These are phyloP conservation scores for Nibea albiflora DNA, from an alignment of 2,113 vertebrate species.

Conservation along the genomic window DNA sequence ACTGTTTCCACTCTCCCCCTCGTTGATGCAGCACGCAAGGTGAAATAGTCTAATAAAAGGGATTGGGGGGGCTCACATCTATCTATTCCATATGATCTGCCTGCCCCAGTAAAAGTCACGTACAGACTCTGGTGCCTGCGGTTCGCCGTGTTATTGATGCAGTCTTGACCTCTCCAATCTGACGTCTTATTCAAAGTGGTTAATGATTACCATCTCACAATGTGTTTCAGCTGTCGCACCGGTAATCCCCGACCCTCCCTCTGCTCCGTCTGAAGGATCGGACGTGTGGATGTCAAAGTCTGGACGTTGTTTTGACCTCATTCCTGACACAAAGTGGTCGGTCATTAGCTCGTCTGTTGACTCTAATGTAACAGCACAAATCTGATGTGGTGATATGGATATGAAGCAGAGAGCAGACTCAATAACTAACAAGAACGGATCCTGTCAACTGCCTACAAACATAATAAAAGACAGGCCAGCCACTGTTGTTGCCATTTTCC, in stretches of 20 bases:
- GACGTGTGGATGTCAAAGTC: constrained; percentile 40
- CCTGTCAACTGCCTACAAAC: not conserved
- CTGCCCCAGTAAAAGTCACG: constrained; percentile 75
- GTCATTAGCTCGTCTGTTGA: constrained; percentile 24
- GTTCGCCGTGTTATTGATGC: constrained; percentile 66
- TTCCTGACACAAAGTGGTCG: constrained; percentile 3
- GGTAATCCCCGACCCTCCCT: constrained; percentile 39
- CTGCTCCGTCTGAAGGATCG: constrained; percentile 11
- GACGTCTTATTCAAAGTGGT: constrained; percentile 76
- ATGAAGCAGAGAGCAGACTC: not conserved
- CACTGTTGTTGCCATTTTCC: not conserved
- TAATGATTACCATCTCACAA: constrained; percentile 78
- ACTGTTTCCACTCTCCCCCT: constrained; percentile 67
- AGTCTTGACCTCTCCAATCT: constrained; percentile 69
- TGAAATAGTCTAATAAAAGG: constrained; percentile 73
- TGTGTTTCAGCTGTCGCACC: constrained; percentile 59
- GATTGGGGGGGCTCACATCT: constrained; percentile 75
- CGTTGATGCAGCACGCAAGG: constrained; percentile 65
- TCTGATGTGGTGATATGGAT: not conserved
- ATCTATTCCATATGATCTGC: constrained; percentile 84
- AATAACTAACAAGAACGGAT: constrained; percentile 14
- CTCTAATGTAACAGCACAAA: not conserved
- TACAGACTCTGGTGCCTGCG: constrained; percentile 51
- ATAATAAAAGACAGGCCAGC: not conserved
- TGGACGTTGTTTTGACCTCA: constrained; percentile 46